Conservation (phyloP, 2,888 invertebrate species). For the Zhengitettix transpicula region DNA sequence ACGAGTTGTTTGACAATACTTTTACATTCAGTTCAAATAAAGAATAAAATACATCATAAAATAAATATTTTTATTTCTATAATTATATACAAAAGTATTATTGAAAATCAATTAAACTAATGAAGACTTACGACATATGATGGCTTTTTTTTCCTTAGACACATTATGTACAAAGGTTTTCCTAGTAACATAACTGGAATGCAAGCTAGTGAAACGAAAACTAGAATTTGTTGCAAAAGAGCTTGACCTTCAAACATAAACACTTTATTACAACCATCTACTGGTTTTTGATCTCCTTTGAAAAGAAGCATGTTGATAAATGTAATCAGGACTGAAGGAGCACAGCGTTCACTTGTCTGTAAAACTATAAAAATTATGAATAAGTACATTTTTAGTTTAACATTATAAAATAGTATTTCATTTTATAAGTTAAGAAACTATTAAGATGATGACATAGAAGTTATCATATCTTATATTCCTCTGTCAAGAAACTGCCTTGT, state of each 20-base stretch:
- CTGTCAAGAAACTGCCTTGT: background rate
- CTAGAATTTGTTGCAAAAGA: slow-evolving; percentile 26
- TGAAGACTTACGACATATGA: too few relatives aligned
- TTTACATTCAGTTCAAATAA: too few relatives aligned
- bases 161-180: slow-evolving; percentile 31
- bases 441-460: background rate
- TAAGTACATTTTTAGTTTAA: too few relatives aligned
- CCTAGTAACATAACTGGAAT: slow-evolving; percentile 34
- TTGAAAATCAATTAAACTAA: too few relatives aligned
- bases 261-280: slow-evolving; percentile 9
- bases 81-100: too few relatives aligned
- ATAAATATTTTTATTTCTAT: too few relatives aligned
- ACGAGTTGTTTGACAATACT: too few relatives aligned
- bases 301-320: slow-evolving; percentile 44
- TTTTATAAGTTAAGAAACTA: background rate
- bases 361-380: background rate
- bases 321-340: slow-evolving; percentile 40
- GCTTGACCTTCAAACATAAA: slow-evolving; percentile 22
- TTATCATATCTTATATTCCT: too few relatives aligned
- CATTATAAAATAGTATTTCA: too few relatives aligned
- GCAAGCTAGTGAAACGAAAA: slow-evolving; percentile 30
- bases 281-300: slow-evolving; percentile 5
- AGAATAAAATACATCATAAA: too few relatives aligned
- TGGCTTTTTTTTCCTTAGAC: slow-evolving; percentile 9
- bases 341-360: slow-evolving; percentile 19